Base-by-base conservation (phyloP, 2,888 invertebrate species). In the Drosophila rubida region DNA sequence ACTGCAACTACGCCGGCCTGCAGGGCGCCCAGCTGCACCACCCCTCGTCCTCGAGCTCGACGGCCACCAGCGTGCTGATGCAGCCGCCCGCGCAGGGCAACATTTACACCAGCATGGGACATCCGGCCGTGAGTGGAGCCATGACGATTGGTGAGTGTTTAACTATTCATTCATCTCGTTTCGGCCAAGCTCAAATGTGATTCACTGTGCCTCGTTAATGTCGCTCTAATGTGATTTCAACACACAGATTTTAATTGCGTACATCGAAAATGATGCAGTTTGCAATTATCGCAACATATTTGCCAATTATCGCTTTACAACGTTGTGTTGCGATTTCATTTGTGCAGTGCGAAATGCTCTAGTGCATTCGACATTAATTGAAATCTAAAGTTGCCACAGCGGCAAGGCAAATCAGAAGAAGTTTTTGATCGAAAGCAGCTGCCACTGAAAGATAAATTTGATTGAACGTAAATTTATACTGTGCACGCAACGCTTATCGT, bases 1-100 rank as follows among this genome's bases (percentile, higher is more conserved):
- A 80, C 69, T 89, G 89, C 69, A 87, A 88, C 69, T 91, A 91
- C 69, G 90, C 88, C 50, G 89, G 89, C 63, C 69, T 91, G 51
- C 81, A 86, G 13, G 67, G 83, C 80, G 60, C 68, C 48, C 84
- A 67, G 54, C 82, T 89, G 67, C 83, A 83, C n/a, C 78, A 81
- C 37, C 63, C 77, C 9, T 78, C 77, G 44, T 74, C 91, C 8
- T 74, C 77, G 44, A 78, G 9, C 11, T 32, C 91, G 48, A 86
- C 72, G 14, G 76, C 90, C 41, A 89, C 91, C 53, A 90, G 91
- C 25, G 88, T 92, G 77, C 82, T 91, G 44, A 91, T 91, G 86
- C 91, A 91, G 39, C 80, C 90, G 16, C 87, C 88, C 42, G 81
- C 90, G 27, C 89, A 89, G 58, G 85, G 84, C 55, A 88, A 80